A percentile compares a stretch with the other conserved stretches of the same genome.
phyloP scores from a whole-genome alignment of 2,797 vertebrate species.

The Crax fasciolata region DNA sequence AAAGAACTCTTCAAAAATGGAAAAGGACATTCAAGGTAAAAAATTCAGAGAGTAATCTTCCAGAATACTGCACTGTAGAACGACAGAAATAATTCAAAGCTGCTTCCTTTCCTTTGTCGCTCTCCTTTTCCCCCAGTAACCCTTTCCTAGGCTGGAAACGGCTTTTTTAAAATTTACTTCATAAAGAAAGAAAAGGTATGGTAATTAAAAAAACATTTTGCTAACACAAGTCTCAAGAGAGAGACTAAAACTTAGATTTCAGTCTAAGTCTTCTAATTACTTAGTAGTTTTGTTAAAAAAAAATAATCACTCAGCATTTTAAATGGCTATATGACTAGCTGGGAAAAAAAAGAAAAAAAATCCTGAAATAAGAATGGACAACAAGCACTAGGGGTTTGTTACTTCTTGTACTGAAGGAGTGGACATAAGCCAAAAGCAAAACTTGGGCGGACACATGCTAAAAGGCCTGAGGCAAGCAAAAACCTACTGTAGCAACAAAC shows the following conservation, averaged over 20 bases:
- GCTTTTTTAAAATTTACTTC: not conserved
- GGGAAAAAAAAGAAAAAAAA: not conserved
- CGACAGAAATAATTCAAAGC: not conserved
- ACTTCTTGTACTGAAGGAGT: not conserved
- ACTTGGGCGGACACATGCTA: not conserved
- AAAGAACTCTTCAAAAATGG: not conserved
- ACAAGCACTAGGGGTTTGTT: not conserved
- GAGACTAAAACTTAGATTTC: not conserved
- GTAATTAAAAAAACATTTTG: not conserved
- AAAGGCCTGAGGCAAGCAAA: not conserved
- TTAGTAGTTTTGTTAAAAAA: not conserved
- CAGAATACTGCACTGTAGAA: not conserved
- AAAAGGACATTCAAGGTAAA: not conserved
- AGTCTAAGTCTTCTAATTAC: not conserved
- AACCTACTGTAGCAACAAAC: not conserved
- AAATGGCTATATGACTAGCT: not conserved
- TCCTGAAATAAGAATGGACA: not conserved
- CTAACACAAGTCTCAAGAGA: not conserved
- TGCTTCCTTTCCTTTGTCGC: not conserved
- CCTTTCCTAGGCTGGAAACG: not conserved
- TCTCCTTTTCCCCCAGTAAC: not conserved
- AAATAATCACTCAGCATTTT: not conserved
- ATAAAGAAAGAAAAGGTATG: not conserved
- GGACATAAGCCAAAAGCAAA: not conserved
- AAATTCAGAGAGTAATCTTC: not conserved